Base-by-base conservation (phyloP, 2,888 invertebrate genomes). In the Lasioglossum figueresi region DNA sequence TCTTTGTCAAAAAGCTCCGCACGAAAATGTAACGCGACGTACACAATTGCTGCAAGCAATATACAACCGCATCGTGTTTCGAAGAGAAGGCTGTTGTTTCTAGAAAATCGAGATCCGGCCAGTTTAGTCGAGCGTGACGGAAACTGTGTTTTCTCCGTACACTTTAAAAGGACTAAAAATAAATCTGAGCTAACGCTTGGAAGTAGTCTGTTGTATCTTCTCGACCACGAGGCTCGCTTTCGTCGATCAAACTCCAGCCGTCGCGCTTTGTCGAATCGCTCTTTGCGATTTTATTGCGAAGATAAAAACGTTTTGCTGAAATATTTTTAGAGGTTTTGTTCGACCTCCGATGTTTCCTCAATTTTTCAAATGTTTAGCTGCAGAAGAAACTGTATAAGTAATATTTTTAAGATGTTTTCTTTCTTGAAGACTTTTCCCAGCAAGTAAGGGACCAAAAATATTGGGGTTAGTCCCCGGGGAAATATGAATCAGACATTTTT, bases 141-240 rank as follows among this genome's bases (percentile, higher is more conserved):
- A 43, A 79, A 59, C 19, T 56, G 14, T n/a, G 59, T 75, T 82
- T 87, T 85, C 76, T 80, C 78, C 73, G 52, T 88, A 75, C 37
- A 45, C 14, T 37, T 70, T 43, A 71, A 76, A 77, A 59, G 14
- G 59, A 79, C 84, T 88, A 88, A 87, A 89, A 87, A 88, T 89
- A 89, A 79, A n/a, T 63, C 52, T 76, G 79, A 82, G 74, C 79
- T 72, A 78, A 86, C 43, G 72, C 31, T 40, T 79, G 52, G 56
- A 70, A 73, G n/a, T 76, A 73, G n/a, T 76, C 52, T 52, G 56
- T 56, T 74, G 40, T 72, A 73, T 81, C 79, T 73, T 48, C 27
- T 6, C 23, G 74, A 34, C 27, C 19, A 16, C 3, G 23, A 23
- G n/a, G 23, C 16, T 48, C 12, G 5, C 31, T 80, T 43, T 16